Evolutionary conservation across 1,140 invertebrate genomes (phyloP), one percentile per base, ranked within the genome.

Genomic region (Bilobella aurantiaca): DNA sequence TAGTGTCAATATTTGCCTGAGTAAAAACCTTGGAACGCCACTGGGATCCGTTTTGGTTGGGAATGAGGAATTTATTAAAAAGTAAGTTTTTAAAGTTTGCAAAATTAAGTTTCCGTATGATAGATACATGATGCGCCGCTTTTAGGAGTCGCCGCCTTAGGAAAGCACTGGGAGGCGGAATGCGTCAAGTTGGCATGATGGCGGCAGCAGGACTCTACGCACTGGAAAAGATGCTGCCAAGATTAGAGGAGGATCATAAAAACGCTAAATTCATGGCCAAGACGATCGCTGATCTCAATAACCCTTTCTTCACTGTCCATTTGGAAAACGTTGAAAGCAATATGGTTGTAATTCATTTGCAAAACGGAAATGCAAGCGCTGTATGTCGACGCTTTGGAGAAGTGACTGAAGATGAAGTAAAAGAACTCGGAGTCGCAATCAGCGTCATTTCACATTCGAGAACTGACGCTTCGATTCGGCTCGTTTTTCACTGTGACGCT

Each of bases 111-210:
- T 23, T 53, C 49, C 12, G n/a, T n/a, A n/a, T n/a, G n/a, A n/a
- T n/a, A n/a, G n/a, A n/a, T n/a, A 23, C 14, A 12, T 18, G 49
- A 18, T 64, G n/a, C n/a, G 67, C 2, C 42, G 56, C 5, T 53
- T 53, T 53, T 73, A 90, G 88, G 70, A 89, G 90, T 0, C 81
- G 82, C 12, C 82, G 91, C 66, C 71, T 85, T 2, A 81, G 93
- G 16, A 96, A 96, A 78, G 88, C 85, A 49, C 74, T 98, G 18
- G 95, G 95, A 16, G 94, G 94, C 23, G 93, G 87, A 0, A 91
- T 95, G 91, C 79, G 94, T 64, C 93, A 97, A 79, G 84, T 81
- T 23, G 95, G 95, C 3, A 79, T 96, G 29, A 74, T 97, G 5
- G 94, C 93, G 1, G 92, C 91, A 0, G 88, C 92, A 21, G 92